Evolutionary conservation across 2,888 invertebrate genomes (phyloP).

Genomic region (Hirudinaria manillensis): DNA sequence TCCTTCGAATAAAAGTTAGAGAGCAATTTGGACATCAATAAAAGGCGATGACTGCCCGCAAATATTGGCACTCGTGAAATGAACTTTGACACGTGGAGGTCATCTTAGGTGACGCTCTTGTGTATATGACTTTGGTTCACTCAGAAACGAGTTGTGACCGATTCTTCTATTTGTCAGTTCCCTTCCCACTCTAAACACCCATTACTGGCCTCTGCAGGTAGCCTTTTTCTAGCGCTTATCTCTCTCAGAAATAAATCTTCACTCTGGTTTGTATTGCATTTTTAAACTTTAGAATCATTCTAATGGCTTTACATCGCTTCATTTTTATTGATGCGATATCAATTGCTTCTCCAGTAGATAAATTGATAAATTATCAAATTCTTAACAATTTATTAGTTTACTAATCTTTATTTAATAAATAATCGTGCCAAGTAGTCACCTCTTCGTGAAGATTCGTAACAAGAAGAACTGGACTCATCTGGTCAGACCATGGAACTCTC

Average conservation of each 20-base stretch:
- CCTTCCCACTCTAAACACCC: neutral
- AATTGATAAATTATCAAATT: no score
- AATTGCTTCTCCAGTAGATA: no score
- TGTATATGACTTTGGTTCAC: no score
- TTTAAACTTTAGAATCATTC: no score
- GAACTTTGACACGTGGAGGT: neutral
- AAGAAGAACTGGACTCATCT: constrained; percentile 56
- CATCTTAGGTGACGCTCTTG: neutral
- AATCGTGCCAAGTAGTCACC: neutral
- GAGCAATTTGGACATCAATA: neutral
- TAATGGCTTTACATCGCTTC: no score
- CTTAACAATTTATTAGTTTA: no score
- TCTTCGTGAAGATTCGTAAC: constrained; percentile 33
- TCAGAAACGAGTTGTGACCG: neutral
- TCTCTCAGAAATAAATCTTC: no score
- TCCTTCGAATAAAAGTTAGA: neutral
- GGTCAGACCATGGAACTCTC: constrained; percentile 31
- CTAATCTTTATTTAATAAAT: no score
- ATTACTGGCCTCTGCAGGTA: neutral
- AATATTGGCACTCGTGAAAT: neutral
- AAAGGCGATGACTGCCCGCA: constrained; percentile 14
- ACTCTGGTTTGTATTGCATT: no score
- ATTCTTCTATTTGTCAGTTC: constrained; percentile 8
- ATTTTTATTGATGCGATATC: no score
- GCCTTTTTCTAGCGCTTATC: no score